Conservation (phyloP, 2,888 invertebrate species). For the Panopea generosa region DNA sequence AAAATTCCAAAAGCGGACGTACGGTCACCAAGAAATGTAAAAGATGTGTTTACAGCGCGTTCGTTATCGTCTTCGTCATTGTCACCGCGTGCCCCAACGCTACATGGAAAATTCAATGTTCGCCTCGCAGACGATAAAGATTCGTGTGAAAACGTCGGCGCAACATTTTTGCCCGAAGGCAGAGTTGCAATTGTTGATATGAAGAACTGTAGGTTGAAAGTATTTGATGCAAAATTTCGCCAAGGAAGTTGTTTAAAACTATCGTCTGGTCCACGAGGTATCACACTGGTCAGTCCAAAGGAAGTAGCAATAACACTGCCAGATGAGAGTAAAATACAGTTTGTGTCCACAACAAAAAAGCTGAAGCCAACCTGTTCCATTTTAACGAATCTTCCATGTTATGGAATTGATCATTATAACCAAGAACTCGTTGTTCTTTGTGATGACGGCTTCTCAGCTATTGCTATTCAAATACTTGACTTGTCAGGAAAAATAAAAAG, state of each 20-base stretch:
- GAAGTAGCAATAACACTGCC: constrained; percentile 61
- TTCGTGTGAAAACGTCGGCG: constrained; percentile 51
- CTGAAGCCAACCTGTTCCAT: constrained; percentile 47
- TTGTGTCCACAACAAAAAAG: constrained; percentile 43
- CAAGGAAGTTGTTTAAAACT: constrained; percentile 33
- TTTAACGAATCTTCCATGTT: constrained; percentile 53
- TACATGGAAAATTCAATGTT: constrained; percentile 39
- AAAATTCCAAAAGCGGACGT: constrained; percentile 55
- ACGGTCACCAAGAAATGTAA: constrained; percentile 46
- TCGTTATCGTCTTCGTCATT: constrained; percentile 20
- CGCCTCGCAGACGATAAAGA: constrained; percentile 47
- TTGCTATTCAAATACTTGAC: constrained; percentile 45
- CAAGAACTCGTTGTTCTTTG: constrained; percentile 51
- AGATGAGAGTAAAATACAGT: constrained; percentile 57
- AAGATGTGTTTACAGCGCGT: constrained; percentile 26
- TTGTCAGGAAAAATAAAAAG: constrained; percentile 41
- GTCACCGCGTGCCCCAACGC: constrained; percentile 26
- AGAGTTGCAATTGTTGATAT: constrained; percentile 53
- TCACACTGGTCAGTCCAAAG: constrained; percentile 47
- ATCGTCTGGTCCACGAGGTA: constrained; percentile 49
- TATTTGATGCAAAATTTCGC: constrained; percentile 53
- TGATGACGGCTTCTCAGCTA: constrained; percentile 57
- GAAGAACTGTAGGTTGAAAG: constrained; percentile 52
- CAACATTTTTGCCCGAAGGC: constrained; percentile 45
- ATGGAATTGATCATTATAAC: constrained; percentile 46